Percentiles rank a stretch among this genome's conserved stretches.
Evolutionary conservation across 2,797 vertebrate species (phyloP).

Genomic region (Antrozous pallidus): DNA sequence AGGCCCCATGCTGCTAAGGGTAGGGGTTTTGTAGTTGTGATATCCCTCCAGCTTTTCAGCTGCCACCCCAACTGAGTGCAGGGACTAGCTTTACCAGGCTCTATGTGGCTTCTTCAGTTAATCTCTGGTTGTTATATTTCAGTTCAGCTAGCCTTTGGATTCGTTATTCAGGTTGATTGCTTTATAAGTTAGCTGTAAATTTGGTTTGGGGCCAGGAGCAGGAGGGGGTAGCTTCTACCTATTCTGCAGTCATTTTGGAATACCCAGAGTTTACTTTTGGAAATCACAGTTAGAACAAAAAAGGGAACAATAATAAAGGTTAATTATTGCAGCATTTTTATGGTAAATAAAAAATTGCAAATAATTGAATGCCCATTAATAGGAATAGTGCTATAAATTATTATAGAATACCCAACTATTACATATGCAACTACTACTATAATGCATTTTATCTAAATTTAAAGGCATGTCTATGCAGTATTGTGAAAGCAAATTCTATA

Average conservation of each 20-base stretch:
- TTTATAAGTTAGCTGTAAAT: no score
- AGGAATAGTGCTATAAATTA: neutral
- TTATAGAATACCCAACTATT: neutral
- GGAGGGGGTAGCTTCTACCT: neutral
- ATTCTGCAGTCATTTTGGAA: neutral
- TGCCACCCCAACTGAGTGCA: neutral
- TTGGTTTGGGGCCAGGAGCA: no score
- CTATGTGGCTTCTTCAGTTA: neutral
- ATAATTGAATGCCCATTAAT: conserved; percentile 1
- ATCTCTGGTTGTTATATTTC: no score
- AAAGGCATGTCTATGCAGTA: neutral
- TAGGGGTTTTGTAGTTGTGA: neutral
- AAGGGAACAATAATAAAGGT: no score
- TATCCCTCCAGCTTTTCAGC: neutral
- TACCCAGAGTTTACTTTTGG: neutral
- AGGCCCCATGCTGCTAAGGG: neutral
- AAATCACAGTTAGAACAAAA: no score
- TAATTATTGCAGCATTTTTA: neutral
- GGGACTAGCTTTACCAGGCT: neutral
- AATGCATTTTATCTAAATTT: conserved; percentile 25
- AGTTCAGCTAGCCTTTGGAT: no score
- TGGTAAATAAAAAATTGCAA: neutral
- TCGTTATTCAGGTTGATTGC: no score
- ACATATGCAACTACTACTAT: neutral
- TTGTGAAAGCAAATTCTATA: neutral